phyloP scores from a whole-genome alignment of 2,797 vertebrate species.

The Spinus olivaceus region DNA sequence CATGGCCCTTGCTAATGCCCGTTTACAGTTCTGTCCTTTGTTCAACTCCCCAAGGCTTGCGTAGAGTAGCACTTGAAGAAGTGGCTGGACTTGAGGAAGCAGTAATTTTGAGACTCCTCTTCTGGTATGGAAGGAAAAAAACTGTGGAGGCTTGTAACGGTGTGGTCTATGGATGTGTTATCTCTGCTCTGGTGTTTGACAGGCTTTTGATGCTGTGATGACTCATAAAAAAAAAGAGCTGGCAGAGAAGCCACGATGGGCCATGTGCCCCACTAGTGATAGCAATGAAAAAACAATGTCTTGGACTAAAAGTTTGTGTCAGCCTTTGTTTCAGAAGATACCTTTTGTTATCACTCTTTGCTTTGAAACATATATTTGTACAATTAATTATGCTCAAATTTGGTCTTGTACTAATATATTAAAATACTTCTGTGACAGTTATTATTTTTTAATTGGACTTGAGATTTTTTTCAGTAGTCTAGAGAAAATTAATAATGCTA shows the following conservation, averaged over 20 bases:
- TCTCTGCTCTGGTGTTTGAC: slow-evolving; percentile 38
- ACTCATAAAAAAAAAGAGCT: slow-evolving; percentile 47
- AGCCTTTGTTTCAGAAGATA: slow-evolving; percentile 48
- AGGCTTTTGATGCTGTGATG: slow-evolving; percentile 38
- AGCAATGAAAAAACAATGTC: slow-evolving; percentile 52
- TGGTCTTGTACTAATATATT: background rate
- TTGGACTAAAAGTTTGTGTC: slow-evolving; percentile 37
- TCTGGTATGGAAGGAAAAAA: background rate
- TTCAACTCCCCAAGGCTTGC: background rate
- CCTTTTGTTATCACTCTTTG: slow-evolving; percentile 38
- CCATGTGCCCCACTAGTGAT: slow-evolving; percentile 37
- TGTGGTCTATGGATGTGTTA: background rate
- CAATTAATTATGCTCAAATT: background rate
- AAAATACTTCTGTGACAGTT: background rate
- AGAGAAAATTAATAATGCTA: background rate
- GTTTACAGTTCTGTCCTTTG: background rate
- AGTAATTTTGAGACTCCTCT: background rate
- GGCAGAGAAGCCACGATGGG: slow-evolving; percentile 20
- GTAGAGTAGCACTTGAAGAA: background rate
- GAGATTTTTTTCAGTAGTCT: background rate
- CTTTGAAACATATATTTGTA: background rate
- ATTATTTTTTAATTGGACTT: background rate
- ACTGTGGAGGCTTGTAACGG: background rate
- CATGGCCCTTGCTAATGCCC: background rate
- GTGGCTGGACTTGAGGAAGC: background rate